Conservation (phyloP, 2,888 invertebrate species). For the Epistrophella euchroma region DNA sequence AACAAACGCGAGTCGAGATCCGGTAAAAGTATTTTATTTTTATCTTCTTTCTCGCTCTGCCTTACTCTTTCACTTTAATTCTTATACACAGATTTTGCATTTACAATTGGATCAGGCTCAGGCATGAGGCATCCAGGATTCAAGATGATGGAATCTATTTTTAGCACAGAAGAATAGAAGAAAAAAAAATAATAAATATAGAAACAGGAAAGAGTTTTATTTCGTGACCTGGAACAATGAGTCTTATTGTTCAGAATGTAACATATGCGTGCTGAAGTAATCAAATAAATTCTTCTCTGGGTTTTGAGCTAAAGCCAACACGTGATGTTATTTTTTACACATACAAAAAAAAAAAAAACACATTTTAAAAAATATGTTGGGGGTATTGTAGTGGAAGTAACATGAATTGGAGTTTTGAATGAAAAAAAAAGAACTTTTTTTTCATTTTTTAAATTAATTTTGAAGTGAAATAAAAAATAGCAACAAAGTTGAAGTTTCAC, state of each 20-base stretch:
- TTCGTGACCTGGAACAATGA: constrained; percentile 55
- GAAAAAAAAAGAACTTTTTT: background rate
- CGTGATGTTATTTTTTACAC: background rate
- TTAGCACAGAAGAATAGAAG: constrained; percentile 25
- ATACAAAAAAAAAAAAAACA: background rate
- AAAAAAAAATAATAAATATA: background rate
- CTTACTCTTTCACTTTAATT: background rate
- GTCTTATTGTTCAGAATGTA: constrained; percentile 26
- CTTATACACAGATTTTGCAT: constrained; percentile 1
- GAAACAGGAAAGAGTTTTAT: constrained; percentile 44
- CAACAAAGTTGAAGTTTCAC: background rate
- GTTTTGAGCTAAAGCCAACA: constrained; percentile 16
- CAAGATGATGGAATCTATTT: constrained; percentile 63
- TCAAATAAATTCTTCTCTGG: constrained; percentile 1
- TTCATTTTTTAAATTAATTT: background rate
- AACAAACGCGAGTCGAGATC: constrained; percentile 28
- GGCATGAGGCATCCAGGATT: constrained; percentile 3
- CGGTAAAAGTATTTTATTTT: constrained; percentile 15
- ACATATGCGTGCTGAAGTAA: constrained; percentile 22
- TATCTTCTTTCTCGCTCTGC: background rate
- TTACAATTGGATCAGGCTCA: constrained; percentile 17
- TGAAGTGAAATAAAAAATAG: background rate
- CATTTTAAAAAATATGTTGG: background rate
- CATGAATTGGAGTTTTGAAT: background rate
- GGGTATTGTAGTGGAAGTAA: background rate